Evolutionary conservation across 2,113 vertebrate genomes (phyloP), one percentile per base, ranked within the genome.

Genomic region (Gadus macrocephalus): DNA sequence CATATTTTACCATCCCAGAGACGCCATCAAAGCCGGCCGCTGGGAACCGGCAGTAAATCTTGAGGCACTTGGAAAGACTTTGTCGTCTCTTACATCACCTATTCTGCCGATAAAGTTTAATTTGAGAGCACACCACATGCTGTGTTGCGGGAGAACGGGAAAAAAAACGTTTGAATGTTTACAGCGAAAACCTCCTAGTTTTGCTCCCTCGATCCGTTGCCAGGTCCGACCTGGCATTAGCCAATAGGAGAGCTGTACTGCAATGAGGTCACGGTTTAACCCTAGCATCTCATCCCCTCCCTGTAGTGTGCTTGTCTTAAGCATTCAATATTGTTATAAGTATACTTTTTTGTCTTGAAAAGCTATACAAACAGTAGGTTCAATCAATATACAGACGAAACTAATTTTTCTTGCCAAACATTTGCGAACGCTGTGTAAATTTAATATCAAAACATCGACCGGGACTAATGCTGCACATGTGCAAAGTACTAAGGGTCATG

Each of bases 21-120:
- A 84, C 88, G 84, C 88, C 86, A 85, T 90, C 85, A 90, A 91
- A 90, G 87, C 72, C 0, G 27, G 68, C 72, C 75, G 49, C 75
- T 59, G 11, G 83, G 83, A 87, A 73, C 69, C 49, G 5, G 80
- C 83, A 56, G 81, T 91, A 87, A 91, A 91, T 91, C 79, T 80
- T 31, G 67, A 27, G 76, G 71, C 67, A 9, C 86, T 89, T 86
- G 80, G 85, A 88, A 56, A 61, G 78, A 31, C 31, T 85, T 78
- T 86, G 82, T 88, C 81, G 82, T 86, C 78, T 78, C 80, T 91
- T 90, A 90, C 88, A 85, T 90, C 88, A 90, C 84, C 85, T 85
- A 72, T 70, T 49, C 82, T 77, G 75, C 80, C 81, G 84, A 81
- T 91, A 87, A 90, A 81, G 77, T 81, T 85, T 79, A 80, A 83